Evolutionary conservation across 1,140 invertebrate species (phyloP).

Genomic region (Gryon sp.): DNA sequence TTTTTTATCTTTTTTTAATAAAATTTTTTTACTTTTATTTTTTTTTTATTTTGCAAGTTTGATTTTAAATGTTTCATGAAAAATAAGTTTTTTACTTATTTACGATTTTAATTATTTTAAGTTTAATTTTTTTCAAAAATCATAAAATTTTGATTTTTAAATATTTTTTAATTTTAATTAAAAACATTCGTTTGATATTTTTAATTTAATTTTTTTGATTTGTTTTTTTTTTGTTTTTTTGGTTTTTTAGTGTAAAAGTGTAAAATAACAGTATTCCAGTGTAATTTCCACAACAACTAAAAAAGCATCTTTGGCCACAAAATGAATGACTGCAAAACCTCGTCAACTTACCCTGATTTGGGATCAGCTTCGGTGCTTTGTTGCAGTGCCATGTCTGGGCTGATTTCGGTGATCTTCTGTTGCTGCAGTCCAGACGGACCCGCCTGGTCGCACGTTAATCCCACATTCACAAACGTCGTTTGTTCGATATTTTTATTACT

Average conservation of each 20-base stretch:
- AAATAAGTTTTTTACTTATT: too few species aligned
- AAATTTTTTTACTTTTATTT: too few species aligned
- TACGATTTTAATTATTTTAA: too few species aligned
- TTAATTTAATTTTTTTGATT: background rate
- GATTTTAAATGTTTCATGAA: too few species aligned
- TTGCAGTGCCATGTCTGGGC: conserved; percentile 72
- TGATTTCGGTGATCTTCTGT: conserved; percentile 74
- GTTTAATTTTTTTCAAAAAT: too few species aligned
- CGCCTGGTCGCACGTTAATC: conserved; percentile 79
- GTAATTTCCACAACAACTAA: conserved; percentile 73
- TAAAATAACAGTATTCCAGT: conserved; percentile 41
- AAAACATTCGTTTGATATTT: too few species aligned
- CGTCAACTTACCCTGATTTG: conserved; percentile 81
- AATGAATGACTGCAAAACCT: conserved; percentile 61
- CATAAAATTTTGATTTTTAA: too few species aligned
- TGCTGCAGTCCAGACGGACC: conserved; percentile 81
- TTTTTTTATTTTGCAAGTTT: too few species aligned
- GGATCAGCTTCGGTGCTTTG: conserved; percentile 73
- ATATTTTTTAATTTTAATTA: too few species aligned
- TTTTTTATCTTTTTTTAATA: too few species aligned
- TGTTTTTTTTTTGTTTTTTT: too few species aligned
- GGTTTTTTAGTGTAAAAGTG: conserved; percentile 38
- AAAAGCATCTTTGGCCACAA: conserved; percentile 74
- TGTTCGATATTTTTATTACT: conserved; percentile 74
- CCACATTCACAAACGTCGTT: conserved; percentile 78